Base-by-base conservation (phyloP, 2,113 vertebrate species). In the Lampris megalopsis region DNA sequence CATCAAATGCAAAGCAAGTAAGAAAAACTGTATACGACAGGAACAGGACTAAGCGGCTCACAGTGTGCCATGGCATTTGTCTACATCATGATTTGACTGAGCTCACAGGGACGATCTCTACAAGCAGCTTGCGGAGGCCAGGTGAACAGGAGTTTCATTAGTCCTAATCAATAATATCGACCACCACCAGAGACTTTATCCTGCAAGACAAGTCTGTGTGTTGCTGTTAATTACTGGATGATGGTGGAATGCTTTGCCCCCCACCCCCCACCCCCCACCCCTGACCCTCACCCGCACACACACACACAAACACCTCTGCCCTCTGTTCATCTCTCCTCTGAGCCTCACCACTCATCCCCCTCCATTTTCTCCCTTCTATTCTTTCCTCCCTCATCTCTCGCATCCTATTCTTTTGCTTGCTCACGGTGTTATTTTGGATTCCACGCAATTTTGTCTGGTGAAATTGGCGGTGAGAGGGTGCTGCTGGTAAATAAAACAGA, bases 161-260 rank as follows among this genome's bases (percentile, higher is more conserved):
- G 66, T 42, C 0, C 75, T 59, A 53, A 87, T 92, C 89, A 72
- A 86, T 89, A 79, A 0, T 64, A 90, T 84, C 54, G 89, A 86
- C 45, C 5, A 5, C 4, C 24, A 11, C 37, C 24, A 64, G 61
- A 56, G 9, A 53, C 52, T 68, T 11, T 65, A 61, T 59, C 49
- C n/a, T 52, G 54, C 72, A 66, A 65, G 45, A 77, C 70, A 65
- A 35, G 74, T 82, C 72, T 84, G 48, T 64, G 66, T 24, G 59
- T 71, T 57, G 63, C 56, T 85, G 63, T 74, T 88, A 87, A 88
- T 86, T 71, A 88, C 67, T 58, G 56, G 67, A 75, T 66, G 68
- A 81, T 81, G 63, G 73, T 56, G 79, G 45, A 9, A 36, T 43
- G 57, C 9, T 43, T 41, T 36, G 3, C 9, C 8, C 8, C 52